Evolutionary conservation across 2,113 vertebrate species (phyloP).

Genomic region (Pseudorasbora parva): DNA sequence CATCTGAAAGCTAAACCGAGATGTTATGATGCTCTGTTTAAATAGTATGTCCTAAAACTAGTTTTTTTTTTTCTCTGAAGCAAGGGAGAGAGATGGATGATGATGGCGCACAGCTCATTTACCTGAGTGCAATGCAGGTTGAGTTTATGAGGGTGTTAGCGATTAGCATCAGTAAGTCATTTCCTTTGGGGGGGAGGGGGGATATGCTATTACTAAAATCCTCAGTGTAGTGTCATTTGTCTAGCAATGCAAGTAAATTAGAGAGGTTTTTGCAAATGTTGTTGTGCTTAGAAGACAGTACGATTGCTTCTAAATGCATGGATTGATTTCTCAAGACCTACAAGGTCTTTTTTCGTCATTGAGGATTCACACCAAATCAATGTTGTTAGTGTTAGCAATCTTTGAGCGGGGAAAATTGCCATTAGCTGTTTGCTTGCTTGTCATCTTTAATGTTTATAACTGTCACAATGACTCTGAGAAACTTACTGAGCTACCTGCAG

Average conservation of each 20-base stretch:
- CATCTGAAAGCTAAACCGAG: constrained; percentile 54
- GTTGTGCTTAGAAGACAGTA: not conserved
- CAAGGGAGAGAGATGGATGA: constrained; percentile 53
- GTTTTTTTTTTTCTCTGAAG: constrained; percentile 12
- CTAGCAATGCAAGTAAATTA: constrained; percentile 21
- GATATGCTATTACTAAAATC: constrained; percentile 31
- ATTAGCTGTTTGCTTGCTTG: not conserved
- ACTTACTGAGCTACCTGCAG: not conserved
- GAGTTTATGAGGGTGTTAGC: constrained; percentile 44
- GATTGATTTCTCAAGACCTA: constrained; percentile 12
- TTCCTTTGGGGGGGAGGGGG: constrained; percentile 22
- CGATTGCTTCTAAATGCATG: constrained; percentile 21
- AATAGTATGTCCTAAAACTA: constrained; percentile 44
- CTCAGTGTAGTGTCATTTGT: constrained; percentile 40
- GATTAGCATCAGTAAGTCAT: constrained; percentile 35
- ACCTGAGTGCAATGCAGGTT: constrained; percentile 47
- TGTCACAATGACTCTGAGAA: not conserved
- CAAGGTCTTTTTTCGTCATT: not conserved
- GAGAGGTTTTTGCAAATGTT: not conserved
- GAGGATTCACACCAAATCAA: constrained; percentile 24
- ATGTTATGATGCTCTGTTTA: constrained; percentile 51
- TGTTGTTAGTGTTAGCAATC: not conserved
- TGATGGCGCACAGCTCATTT: constrained; percentile 55
- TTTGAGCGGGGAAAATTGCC: not conserved
- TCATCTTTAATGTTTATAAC: constrained; percentile 23